phyloP scores from a whole-genome alignment of 2,113 vertebrate species.

The Sula dactylatra region DNA sequence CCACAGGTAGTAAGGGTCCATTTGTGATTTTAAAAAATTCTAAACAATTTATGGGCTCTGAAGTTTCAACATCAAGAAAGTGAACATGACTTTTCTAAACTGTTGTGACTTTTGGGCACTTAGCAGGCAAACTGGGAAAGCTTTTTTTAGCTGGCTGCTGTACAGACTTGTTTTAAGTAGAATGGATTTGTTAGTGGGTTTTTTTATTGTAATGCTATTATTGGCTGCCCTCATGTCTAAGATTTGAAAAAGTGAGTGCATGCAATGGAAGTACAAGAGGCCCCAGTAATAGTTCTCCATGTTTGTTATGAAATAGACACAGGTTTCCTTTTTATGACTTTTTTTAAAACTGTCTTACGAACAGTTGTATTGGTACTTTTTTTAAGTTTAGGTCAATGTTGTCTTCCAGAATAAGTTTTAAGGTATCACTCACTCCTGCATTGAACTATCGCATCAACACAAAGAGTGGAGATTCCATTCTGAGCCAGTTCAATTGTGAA shows the following conservation, averaged over 20 bases:
- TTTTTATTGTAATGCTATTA: conserved; percentile 57
- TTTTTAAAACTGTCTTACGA: conserved; percentile 68
- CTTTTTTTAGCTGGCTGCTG: conserved; percentile 64
- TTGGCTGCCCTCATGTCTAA: conserved; percentile 53
- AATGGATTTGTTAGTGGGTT: conserved; percentile 53
- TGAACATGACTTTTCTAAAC: background rate
- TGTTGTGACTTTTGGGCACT: conserved; percentile 65
- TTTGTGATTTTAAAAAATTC: background rate
- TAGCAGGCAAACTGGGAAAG: conserved; percentile 66
- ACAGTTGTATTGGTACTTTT: conserved; percentile 78
- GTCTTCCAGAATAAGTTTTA: conserved; percentile 82
- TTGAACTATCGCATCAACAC: conserved; percentile 69
- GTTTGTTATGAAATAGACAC: conserved; percentile 70
- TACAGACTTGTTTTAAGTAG: conserved; percentile 64
- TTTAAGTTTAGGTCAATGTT: conserved; percentile 78
- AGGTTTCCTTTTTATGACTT: conserved; percentile 65
- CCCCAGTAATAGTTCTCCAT: conserved; percentile 66
- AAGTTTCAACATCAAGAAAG: conserved; percentile 8
- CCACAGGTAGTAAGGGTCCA: background rate
- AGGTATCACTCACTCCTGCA: conserved; percentile 73
- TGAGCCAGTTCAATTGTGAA: conserved; percentile 81
- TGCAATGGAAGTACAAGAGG: conserved; percentile 54
- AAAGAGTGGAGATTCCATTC: conserved; percentile 75
- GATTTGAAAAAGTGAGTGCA: conserved; percentile 59
- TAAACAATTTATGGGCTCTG: background rate